Evolutionary conservation across 1,140 invertebrate species (phyloP).

Genomic region (Zaprionus camerounensis): DNA sequence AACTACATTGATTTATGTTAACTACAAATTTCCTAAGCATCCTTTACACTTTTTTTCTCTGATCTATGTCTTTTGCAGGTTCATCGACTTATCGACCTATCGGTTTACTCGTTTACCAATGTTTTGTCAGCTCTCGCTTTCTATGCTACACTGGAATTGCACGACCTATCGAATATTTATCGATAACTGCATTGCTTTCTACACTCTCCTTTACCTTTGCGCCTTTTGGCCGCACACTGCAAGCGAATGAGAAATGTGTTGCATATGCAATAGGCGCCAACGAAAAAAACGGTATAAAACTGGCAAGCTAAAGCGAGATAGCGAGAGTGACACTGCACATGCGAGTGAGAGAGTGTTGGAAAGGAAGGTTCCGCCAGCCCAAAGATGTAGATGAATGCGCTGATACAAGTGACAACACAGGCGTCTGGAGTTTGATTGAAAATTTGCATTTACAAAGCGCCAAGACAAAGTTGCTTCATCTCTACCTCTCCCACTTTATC

Average conservation of each 20-base stretch:
- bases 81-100: too few species aligned
- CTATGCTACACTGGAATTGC: too few species aligned
- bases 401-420: conserved; percentile 59
- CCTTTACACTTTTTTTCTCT: too few species aligned
- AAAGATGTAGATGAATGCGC: conserved; percentile 58
- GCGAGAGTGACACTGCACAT: neutral
- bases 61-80: too few species aligned
- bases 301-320: neutral
- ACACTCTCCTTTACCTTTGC: neutral
- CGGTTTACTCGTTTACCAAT: too few species aligned
- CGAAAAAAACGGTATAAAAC: neutral
- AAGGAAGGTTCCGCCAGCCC: neutral
- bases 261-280: conserved; percentile 57
- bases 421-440: conserved; percentile 61
- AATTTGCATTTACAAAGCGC: conserved; percentile 62
- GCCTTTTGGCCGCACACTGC: neutral
- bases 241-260: conserved; percentile 42
- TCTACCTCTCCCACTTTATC: conserved; percentile 1
- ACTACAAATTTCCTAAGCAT: too few species aligned
- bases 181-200: neutral
- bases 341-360: neutral
- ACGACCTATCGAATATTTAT: conserved; percentile 1
- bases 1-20: too few species aligned
- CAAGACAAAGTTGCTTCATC: conserved; percentile 34
- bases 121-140: too few species aligned